Evolutionary conservation across 2,797 vertebrate genomes (phyloP), one percentile per base, ranked within the genome.

Genomic region (Liasis olivaceus): DNA sequence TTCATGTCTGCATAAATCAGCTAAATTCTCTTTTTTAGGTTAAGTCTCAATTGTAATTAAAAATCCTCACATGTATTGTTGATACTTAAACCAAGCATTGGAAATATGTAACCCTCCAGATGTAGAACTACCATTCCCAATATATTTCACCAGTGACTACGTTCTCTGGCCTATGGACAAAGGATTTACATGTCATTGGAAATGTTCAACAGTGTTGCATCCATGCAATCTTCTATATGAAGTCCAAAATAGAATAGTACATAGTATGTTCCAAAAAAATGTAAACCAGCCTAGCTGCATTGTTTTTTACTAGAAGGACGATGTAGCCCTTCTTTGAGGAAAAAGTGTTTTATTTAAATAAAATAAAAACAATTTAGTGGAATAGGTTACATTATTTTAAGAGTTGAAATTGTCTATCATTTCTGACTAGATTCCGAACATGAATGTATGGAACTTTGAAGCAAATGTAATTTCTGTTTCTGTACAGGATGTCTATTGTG

Each of bases 381-480:
- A 47, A 24, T 81, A 81, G 47, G 4, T 47, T 47, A 22, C 4
- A 47, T 81, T 24, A 81, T 47, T 42, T 47, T 42, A 81, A 47
- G 22, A 81, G 22, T 3, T 81, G 9, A 47, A 47, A 81, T 81
- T 47, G 22, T 77, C 31, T 77, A 42, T 47, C 42, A 9, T 66
- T 85, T 85, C n/a, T 85, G 85, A 47, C 6, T 26, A 20, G 1
- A 13, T 63, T 69, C 60, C 28, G 15, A n/a, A 28, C 6, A 60
- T 20, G 47, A 20, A 54, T 24, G 89, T 66, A 59, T 31, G 66
- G 63, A 94, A 72, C n/a, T 85, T 85, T 62, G 56, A 86, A 92
- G 87, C 31, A 31, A 93, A 7, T 0, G 0, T 0, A 90, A 91
- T 12, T 85, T 1, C 14, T 51, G 9, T 84, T 56, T 47, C 12